phyloP scores from a whole-genome alignment of 2,888 invertebrate species.

The Aromia moschata region DNA sequence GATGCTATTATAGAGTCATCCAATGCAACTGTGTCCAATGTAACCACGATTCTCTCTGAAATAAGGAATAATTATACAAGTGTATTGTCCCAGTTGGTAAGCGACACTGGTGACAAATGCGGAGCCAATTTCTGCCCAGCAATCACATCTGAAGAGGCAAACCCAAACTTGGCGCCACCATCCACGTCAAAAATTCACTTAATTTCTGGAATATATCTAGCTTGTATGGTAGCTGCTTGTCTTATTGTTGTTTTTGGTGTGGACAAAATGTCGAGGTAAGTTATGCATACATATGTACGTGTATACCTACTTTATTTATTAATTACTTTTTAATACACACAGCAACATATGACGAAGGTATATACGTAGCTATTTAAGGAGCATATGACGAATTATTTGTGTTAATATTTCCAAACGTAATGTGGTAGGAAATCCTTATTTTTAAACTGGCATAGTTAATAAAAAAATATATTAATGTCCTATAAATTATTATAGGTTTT shows the following conservation, averaged over 20 bases:
- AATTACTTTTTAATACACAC: too few relatives aligned
- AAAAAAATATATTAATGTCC: too few relatives aligned
- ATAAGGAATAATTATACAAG: conserved; percentile 14
- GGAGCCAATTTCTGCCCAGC: conserved; percentile 81
- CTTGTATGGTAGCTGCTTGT: conserved; percentile 80
- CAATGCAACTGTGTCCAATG: conserved; percentile 44
- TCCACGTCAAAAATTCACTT: conserved; percentile 77
- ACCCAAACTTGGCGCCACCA: conserved; percentile 78
- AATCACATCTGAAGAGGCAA: conserved; percentile 64
- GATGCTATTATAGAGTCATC: neutral
- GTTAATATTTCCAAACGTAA: too few relatives aligned
- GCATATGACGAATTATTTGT: too few relatives aligned
- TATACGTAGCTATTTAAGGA: too few relatives aligned
- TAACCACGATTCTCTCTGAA: conserved; percentile 36
- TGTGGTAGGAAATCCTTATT: too few relatives aligned
- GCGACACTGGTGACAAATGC: conserved; percentile 66
- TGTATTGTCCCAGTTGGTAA: conserved; percentile 3
- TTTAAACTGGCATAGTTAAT: too few relatives aligned
- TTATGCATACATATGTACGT: too few relatives aligned
- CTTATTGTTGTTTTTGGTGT: conserved; percentile 80
- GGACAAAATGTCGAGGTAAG: conserved; percentile 80
- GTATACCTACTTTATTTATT: too few relatives aligned
- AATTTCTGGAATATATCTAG: conserved; percentile 82
- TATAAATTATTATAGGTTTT: too few relatives aligned
- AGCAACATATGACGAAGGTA: too few relatives aligned